Percentiles rank a stretch among this genome's conserved stretches.
phyloP scores from a whole-genome alignment of 2,888 invertebrate species.

The Zhengitettix transpicula region DNA sequence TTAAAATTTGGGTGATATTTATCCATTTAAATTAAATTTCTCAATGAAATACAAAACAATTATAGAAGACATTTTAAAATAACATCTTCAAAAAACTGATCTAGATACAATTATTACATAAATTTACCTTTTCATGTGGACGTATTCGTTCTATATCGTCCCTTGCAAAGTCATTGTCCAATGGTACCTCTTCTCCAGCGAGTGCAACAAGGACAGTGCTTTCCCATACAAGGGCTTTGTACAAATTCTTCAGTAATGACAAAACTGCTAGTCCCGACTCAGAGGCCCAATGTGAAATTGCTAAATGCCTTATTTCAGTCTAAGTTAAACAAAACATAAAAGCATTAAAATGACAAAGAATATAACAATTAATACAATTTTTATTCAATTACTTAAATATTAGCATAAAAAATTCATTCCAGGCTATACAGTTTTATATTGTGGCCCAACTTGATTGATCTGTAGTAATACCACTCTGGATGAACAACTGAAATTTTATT shows the following conservation, averaged over 20 bases:
- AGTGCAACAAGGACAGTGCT: conserved; percentile 61
- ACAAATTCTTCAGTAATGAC: conserved; percentile 53
- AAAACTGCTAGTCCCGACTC: conserved; percentile 51
- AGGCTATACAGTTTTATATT: not conserved
- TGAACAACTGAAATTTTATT: no score
- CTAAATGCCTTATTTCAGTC: conserved; percentile 47
- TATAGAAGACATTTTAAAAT: no score
- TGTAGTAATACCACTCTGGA: no score
- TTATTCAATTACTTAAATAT: no score
- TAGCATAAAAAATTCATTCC: not conserved
- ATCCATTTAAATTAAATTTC: no score
- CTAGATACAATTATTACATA: not conserved
- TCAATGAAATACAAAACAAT: no score
- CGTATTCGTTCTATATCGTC: conserved; percentile 52
- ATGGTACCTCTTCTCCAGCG: conserved; percentile 58
- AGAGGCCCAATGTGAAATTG: conserved; percentile 66
- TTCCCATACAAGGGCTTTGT: conserved; percentile 72
- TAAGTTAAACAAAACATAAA: conserved; percentile 5
- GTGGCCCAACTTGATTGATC: no score
- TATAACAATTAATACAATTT: no score
- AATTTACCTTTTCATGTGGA: conserved; percentile 26
- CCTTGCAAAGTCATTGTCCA: conserved; percentile 50
- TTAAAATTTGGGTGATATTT: no score
- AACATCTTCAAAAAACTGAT: not conserved
- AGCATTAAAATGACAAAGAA: not conserved